Evolutionary conservation across 2,797 vertebrate species (phyloP), one percentile per base, ranked within the genome.

Genomic region (Bovichtus diacanthus): DNA sequence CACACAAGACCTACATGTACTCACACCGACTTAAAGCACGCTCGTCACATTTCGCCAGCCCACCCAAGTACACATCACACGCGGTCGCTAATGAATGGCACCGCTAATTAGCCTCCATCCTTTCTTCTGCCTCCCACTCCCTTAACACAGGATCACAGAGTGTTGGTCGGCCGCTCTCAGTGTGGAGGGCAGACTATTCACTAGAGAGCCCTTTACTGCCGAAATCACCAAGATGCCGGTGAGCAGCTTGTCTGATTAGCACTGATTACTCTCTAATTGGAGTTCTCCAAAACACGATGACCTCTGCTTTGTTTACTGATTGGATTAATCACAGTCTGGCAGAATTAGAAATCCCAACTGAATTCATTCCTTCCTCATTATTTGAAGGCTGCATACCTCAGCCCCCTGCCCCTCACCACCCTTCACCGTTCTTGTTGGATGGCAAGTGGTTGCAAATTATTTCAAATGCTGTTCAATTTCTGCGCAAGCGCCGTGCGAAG

Each of bases 271-370:
- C 89, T 93, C 92, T 95, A 96, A 95, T 95, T 95, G 91, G 88
- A 93, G 92, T 95, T 95, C 94, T 94, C 92, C 94, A 94, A 95
- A 95, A 95, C 92, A 94, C 89, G 93, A 93, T 94, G 94, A 95
- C 95, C 95, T 95, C 94, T 94, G 94, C 94, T 95, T 95, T 95
- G 94, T 96, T 96, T 95, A 95, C 92, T 95, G 93, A 94, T 91
- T 92, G 94, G 92, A 95, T 93, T 94, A 95, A 94, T 95, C 85
- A 87, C 86, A 93, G 84, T 84, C 93, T 91, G 86, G 90, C 89
- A 90, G 90, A 92, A 94, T 95, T 90, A 92, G 86, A 91, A 95
- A 92, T 94, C 92, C 92, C 92, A 76, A 77, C 78, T 85, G 91
- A 93, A 93, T 94, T 84, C 71, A 62, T 94, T 89, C 80, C 69